Evolutionary conservation across 2,113 vertebrate species (phyloP).

Genomic region (Coturnix japonica): DNA sequence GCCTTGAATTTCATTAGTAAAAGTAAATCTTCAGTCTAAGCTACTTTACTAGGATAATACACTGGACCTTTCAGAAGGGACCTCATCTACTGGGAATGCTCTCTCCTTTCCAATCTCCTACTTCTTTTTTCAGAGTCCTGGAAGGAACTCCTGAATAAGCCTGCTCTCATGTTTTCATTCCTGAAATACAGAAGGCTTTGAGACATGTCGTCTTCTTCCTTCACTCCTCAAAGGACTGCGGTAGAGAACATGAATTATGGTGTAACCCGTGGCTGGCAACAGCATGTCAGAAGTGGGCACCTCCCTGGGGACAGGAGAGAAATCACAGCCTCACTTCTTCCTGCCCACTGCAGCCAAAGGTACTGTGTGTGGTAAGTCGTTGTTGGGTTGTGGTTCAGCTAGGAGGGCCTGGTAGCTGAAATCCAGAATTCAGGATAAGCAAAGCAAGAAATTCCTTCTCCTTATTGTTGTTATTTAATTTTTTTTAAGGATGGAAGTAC

Average conservation of each 20-base stretch:
- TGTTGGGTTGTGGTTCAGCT: background rate
- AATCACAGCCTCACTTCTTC: background rate
- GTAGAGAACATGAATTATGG: background rate
- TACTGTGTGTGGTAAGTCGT: fast-evolving
- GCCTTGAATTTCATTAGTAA: background rate
- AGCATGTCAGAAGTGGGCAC: background rate
- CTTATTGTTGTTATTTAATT: background rate
- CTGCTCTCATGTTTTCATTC: background rate
- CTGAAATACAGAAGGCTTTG: background rate
- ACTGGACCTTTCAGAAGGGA: background rate
- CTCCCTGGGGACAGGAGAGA: background rate
- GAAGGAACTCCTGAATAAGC: background rate
- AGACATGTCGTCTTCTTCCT: background rate
- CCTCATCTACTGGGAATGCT: background rate
- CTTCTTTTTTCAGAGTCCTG: background rate
- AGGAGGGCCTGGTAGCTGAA: background rate
- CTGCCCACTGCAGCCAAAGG: background rate
- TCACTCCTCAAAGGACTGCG: background rate
- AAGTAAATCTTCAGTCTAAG: background rate
- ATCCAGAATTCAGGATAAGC: background rate
- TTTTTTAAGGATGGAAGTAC: background rate
- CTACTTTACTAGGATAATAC: background rate
- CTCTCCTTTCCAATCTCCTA: background rate
- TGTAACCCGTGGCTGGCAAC: background rate
- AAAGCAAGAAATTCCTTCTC: constrained; percentile 5